A percentile compares a stretch with the other conserved stretches of the same genome.
These are phyloP conservation scores for Bellardia pandia DNA, from an alignment of 2,888 invertebrate genomes.

Conservation along the genomic window DNA sequence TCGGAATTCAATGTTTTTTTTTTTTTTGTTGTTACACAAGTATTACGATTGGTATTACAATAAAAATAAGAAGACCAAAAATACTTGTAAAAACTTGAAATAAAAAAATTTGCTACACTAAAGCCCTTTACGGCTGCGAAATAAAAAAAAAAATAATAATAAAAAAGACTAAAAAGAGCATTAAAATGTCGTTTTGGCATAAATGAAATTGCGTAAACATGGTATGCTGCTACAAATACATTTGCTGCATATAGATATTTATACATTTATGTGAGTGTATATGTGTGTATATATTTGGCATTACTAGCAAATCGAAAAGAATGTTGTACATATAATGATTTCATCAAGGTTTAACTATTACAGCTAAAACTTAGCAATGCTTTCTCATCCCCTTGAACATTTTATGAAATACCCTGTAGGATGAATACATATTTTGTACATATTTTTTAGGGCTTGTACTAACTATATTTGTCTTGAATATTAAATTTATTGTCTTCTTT, in stretches of 20 bases:
- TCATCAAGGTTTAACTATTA: constrained; percentile 59
- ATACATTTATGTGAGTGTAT: neutral
- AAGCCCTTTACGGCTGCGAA: constrained; percentile 70
- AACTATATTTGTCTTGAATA: too few species aligned
- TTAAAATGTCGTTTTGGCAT: constrained; percentile 70
- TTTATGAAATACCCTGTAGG: constrained; percentile 7
- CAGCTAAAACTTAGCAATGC: constrained; percentile 29
- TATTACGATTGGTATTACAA: constrained; percentile 33
- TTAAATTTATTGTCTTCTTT: too few species aligned
- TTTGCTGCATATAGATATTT: neutral
- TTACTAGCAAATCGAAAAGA: constrained; percentile 56
- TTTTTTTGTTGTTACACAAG: neutral
- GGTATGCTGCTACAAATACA: constrained; percentile 24
- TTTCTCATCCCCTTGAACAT: neutral
- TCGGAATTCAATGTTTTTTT: constrained; percentile 36
- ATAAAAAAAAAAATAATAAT: constrained; percentile 9
- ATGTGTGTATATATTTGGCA: neutral
- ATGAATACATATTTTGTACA: neutral
- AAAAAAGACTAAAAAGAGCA: constrained; percentile 63
- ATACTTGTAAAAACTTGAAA: constrained; percentile 68
- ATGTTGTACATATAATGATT: constrained; percentile 58
- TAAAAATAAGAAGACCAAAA: constrained; percentile 46
- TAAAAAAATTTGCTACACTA: constrained; percentile 70
- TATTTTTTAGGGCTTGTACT: too few species aligned
- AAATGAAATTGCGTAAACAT: constrained; percentile 71